phyloP scores from a whole-genome alignment of 2,113 vertebrate genomes.

The Paralichthys olivaceus region DNA sequence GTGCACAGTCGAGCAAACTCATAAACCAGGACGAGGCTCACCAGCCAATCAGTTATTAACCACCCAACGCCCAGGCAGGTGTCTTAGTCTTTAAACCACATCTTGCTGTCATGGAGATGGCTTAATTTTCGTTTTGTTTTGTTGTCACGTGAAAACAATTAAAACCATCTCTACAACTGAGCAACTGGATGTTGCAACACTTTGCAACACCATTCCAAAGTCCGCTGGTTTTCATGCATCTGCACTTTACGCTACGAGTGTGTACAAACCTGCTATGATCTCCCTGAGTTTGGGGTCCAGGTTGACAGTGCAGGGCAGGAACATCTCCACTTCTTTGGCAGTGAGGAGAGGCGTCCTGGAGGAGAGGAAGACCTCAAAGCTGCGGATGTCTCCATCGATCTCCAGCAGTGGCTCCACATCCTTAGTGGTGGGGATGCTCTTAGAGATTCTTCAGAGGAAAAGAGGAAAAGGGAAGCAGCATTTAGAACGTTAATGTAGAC shows the following conservation, averaged over 20 bases:
- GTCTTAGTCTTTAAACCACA: not conserved
- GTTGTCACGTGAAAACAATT: constrained; percentile 1
- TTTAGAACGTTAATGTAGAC: not conserved
- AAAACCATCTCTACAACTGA: constrained; percentile 5
- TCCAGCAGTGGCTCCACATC: constrained; percentile 97
- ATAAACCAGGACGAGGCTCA: too few relatives aligned
- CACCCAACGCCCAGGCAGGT: not conserved
- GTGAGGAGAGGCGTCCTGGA: constrained; percentile 94
- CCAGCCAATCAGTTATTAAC: too few relatives aligned
- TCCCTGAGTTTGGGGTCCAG: constrained; percentile 97
- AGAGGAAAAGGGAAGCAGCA: not conserved
- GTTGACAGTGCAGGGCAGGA: constrained; percentile 97
- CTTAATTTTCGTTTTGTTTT: not conserved
- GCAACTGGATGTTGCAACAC: not conserved
- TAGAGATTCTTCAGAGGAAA: constrained; percentile 88
- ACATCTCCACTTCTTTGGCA: constrained; percentile 92
- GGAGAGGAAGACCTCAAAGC: constrained; percentile 97
- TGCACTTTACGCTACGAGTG: not conserved
- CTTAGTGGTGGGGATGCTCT: constrained; percentile 97
- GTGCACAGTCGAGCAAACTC: too few relatives aligned
- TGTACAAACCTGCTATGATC: constrained; percentile 92
- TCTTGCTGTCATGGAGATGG: not conserved
- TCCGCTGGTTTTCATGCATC: not conserved
- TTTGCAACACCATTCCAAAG: not conserved
- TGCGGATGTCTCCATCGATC: constrained; percentile 95